Conservation (phyloP, 2,113 vertebrate genomes). For the Ahaetulla prasina region DNA sequence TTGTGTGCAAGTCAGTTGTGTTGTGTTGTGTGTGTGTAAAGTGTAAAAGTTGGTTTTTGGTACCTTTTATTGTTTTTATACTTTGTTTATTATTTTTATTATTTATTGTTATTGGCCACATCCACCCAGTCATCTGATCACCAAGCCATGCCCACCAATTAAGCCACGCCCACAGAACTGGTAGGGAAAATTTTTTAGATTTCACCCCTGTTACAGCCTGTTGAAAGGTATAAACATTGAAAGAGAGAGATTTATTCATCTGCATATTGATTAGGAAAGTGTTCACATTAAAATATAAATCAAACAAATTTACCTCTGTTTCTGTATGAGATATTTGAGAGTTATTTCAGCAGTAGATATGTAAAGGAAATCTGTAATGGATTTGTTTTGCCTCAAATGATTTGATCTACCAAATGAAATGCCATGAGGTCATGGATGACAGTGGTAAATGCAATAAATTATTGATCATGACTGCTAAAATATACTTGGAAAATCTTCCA, state of each 20-base stretch:
- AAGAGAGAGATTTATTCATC: not conserved
- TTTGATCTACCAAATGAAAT: not conserved
- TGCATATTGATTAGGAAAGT: not conserved
- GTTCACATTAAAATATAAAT: not conserved
- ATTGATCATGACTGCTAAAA: not conserved
- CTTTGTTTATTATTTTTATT: no score
- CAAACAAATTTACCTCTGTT: not conserved
- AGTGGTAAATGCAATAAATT: not conserved
- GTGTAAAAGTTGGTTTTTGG: no score
- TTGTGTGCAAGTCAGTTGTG: no score
- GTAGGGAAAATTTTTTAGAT: no score
- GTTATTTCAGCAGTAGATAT: not conserved
- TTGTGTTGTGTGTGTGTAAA: no score
- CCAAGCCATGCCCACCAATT: no score
- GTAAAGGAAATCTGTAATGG: not conserved
- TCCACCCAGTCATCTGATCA: no score
- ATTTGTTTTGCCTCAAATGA: not conserved
- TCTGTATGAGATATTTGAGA: not conserved
- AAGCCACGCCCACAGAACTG: no score
- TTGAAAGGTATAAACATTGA: not conserved
- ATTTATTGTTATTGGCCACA: no score
- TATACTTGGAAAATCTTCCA: not conserved
- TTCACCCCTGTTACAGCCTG: no score
- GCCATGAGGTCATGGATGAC: not conserved
- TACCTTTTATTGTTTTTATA: no score